Conservation (phyloP, 30 jellyfish, hydroid and myxozoan species). For the Aurelia coerulea region DNA sequence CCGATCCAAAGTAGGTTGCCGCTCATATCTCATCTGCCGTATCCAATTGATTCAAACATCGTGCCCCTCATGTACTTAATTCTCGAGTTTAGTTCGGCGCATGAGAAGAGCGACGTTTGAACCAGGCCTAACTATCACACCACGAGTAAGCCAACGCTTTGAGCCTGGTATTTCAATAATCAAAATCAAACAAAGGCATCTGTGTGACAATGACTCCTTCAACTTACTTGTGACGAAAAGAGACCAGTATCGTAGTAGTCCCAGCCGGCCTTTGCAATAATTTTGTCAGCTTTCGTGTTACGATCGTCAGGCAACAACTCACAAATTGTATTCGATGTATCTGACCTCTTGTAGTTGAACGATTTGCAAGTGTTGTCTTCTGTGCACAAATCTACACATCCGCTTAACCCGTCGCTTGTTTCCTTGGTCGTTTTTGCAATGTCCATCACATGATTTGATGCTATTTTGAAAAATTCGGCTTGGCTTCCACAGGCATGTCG, state of each 20-base stretch:
- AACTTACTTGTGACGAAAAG: constrained; percentile 22
- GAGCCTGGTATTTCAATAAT: too few species aligned
- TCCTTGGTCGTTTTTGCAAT: background rate
- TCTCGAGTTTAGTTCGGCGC: too few species aligned
- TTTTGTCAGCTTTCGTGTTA: constrained; percentile 15
- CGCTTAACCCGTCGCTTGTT: constrained; percentile 16
- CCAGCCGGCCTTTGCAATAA: constrained; percentile 54
- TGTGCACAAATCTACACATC: constrained; percentile 39
- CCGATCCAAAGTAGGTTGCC: too few species aligned
- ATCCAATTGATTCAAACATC: too few species aligned
- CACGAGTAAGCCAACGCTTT: too few species aligned
- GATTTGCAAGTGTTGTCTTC: constrained; percentile 37
- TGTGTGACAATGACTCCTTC: too few species aligned
- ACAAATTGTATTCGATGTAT: constrained; percentile 2
- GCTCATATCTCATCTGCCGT: too few species aligned
- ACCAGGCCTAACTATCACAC: too few species aligned
- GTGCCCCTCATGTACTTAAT: too few species aligned
- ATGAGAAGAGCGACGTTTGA: too few species aligned
- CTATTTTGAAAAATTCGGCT: constrained; percentile 44
- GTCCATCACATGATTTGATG: constrained; percentile 36
- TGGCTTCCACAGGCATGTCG: constrained; percentile 34
- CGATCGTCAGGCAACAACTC: constrained; percentile 47
- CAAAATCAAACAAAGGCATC: too few species aligned
- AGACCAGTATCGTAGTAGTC: constrained; percentile 56
- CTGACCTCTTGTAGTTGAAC: constrained; percentile 28